Base-by-base conservation (phyloP, 2,797 vertebrate genomes). In the Diceros bicornis region DNA sequence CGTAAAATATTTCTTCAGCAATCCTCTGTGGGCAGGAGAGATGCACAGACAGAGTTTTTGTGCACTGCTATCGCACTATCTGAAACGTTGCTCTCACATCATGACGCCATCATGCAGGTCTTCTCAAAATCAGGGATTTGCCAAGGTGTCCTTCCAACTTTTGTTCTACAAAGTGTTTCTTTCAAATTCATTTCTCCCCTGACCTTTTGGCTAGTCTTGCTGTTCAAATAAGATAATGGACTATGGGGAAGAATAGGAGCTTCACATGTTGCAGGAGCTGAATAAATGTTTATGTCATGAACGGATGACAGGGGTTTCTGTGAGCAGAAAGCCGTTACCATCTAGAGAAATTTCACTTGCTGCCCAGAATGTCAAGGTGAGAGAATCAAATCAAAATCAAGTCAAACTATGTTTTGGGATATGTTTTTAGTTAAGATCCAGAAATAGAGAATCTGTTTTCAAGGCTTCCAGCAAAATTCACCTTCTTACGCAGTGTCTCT, bases 301-400 rank as follows among this genome's bases (percentile, higher is more conserved):
- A 8, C 61, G 55, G 50, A 57, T 27, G 14, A 95, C 44, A 69
- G 29, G 85, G 41, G 37, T 61, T 95, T 96, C 44, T 78, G 66
- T 68, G 68, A 25, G 14, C n/a, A 85, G 10, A 79, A 85, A 92
- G 12, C 7, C 21, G 66, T 71, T 89, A 17, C 5, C 27, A 59
- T 64, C 16, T n/a, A 25, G 34, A 84, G 20, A 85, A 94, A 86
- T 86, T 94, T 74, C 3, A 52, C 14, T 72, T 37, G 41, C 23
- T 95, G 18, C 23, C 41, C 29, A 81, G 37, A 74, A 47, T 68
- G n/a, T 89, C n/a, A 92, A 72, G 47, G 1, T 79, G 61, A 95
- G 66, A 88, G 61, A 91, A 44, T 91, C 29, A 66, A 92, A 92
- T n/a, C 25, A 95, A 92, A 89, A 79, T 79, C 20, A 87, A 91